phyloP scores from a whole-genome alignment of 2,113 vertebrate species.

The Porphyrio hochstetteri region DNA sequence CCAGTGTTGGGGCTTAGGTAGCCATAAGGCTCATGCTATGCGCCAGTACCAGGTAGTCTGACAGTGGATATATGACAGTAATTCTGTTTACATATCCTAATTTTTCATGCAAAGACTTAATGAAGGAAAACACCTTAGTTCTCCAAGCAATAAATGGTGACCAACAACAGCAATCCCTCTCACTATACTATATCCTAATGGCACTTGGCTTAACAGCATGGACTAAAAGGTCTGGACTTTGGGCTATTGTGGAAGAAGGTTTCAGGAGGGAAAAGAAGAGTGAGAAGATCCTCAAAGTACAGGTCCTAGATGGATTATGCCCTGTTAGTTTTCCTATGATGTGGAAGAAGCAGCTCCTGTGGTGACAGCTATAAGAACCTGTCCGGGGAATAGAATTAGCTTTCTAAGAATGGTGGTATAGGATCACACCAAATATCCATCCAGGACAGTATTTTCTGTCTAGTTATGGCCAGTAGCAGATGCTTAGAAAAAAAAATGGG shows the following conservation, averaged over 20 bases:
- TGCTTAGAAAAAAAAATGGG: neutral
- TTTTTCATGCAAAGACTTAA: neutral
- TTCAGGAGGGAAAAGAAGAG: neutral
- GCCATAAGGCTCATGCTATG: neutral
- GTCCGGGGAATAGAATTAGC: neutral
- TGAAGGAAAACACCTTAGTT: neutral
- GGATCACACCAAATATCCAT: neutral
- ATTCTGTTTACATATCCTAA: neutral
- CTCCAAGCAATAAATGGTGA: neutral
- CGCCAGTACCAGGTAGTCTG: neutral
- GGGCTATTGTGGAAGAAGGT: neutral
- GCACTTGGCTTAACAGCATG: neutral
- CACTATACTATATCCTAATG: neutral
- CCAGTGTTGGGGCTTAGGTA: neutral
- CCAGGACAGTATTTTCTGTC: neutral
- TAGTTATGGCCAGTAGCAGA: neutral
- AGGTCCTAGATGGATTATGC: neutral
- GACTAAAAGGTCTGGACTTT: neutral
- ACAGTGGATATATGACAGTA: accelerated
- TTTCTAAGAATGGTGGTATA: neutral
- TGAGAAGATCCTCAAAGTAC: neutral
- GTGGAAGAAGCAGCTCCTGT: neutral
- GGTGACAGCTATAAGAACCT: neutral
- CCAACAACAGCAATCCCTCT: neutral
- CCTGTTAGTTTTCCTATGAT: neutral